A percentile compares a stretch with the other conserved stretches of the same genome.
phyloP scores from a whole-genome alignment of 2,113 vertebrate species.

The Choloepus hoffmanni region DNA sequence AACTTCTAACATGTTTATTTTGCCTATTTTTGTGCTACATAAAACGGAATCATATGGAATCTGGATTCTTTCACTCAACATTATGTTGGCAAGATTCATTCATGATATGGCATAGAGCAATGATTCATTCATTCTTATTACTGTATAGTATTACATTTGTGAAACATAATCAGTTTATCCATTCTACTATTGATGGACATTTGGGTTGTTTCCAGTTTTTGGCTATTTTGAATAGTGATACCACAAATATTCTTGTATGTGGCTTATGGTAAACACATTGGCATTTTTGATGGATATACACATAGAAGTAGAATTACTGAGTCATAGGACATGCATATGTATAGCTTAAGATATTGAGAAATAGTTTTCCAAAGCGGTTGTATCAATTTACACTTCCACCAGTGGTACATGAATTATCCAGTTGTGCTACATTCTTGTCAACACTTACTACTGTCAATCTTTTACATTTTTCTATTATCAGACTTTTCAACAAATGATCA shows the following conservation, averaged over 20 bases:
- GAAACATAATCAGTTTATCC: background rate
- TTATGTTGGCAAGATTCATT: background rate
- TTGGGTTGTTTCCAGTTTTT: background rate
- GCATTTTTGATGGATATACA: background rate
- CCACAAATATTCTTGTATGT: conserved; percentile 17
- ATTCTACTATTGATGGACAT: background rate
- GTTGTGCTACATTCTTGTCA: background rate
- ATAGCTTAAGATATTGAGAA: background rate
- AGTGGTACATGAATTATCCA: background rate
- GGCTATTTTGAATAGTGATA: conserved; percentile 5
- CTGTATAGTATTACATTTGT: conserved; percentile 1
- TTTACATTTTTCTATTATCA: background rate
- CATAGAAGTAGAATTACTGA: background rate
- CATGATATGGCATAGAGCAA: background rate
- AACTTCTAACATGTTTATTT: background rate
- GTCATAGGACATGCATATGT: background rate
- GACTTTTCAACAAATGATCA: background rate
- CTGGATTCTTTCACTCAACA: background rate
- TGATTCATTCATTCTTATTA: background rate
- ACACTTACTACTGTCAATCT: conserved; percentile 22
- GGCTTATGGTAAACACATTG: background rate
- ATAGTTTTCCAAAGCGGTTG: background rate
- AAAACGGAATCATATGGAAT: background rate
- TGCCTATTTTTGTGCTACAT: background rate
- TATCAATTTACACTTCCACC: background rate